These are phyloP conservation scores for Cacatua alba DNA, from an alignment of 2,113 vertebrate species.

Conservation along the genomic window DNA sequence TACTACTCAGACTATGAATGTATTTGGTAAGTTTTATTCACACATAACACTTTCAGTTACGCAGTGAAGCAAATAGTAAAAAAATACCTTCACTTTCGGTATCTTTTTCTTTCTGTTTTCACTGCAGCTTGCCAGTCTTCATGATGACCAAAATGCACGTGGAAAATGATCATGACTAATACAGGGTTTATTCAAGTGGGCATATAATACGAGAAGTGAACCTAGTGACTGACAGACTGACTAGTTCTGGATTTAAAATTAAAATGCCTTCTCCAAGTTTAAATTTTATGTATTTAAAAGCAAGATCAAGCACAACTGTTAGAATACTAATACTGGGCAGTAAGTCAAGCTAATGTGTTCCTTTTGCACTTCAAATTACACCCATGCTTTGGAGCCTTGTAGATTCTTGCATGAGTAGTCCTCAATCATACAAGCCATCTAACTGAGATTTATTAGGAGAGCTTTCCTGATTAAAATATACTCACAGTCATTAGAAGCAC, in stretches of 20 bases:
- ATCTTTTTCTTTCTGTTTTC: background rate
- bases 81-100: background rate
- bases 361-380: background rate
- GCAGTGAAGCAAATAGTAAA: background rate
- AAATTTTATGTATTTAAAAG: background rate
- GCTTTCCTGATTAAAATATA: background rate
- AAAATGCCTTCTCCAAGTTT: background rate
- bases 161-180: slow-evolving; percentile 1
- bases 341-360: background rate
- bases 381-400: background rate
- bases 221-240: background rate
- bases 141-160: background rate
- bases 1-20: background rate
- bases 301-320: background rate
- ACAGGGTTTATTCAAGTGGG: background rate
- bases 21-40: background rate
- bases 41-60: background rate
- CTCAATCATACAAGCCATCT: background rate
- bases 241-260: background rate
- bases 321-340: background rate
- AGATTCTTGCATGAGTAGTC: background rate
- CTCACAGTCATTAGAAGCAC: background rate
- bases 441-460: background rate
- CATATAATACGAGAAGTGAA: background rate
- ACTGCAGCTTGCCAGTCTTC: background rate